Conservation (phyloP, 1,140 invertebrate genomes). For the Liolophura sinensis region DNA sequence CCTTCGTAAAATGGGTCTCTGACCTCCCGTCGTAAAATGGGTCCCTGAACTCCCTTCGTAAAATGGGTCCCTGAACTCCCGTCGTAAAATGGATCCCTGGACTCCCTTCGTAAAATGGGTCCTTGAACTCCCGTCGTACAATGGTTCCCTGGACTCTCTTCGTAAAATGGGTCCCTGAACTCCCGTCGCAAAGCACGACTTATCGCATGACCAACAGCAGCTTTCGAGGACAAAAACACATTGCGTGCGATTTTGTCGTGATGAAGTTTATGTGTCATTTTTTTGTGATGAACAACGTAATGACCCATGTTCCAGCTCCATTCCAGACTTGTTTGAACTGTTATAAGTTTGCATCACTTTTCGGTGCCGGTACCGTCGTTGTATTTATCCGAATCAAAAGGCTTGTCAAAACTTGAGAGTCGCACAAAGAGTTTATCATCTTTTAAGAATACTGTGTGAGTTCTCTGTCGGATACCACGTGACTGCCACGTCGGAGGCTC, state of each 20-base stretch:
- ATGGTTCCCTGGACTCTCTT: too few relatives aligned
- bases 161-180: too few relatives aligned
- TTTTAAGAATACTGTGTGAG: slow-evolving; percentile 25
- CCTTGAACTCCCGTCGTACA: too few relatives aligned
- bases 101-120: too few relatives aligned
- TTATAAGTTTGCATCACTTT: slow-evolving; percentile 61
- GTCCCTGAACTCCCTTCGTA: too few relatives aligned
- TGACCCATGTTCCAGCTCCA: not conserved
- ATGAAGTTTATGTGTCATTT: not conserved
- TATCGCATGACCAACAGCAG: too few relatives aligned
- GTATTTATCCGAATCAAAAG: slow-evolving; percentile 36
- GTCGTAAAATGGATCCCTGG: too few relatives aligned
- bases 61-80: too few relatives aligned
- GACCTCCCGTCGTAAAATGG: too few relatives aligned
- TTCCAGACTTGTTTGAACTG: slow-evolving; percentile 59
- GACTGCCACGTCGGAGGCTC: slow-evolving; percentile 31
- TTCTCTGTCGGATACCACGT: slow-evolving; percentile 31
- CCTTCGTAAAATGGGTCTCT: too few relatives aligned
- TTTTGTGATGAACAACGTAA: not conserved
- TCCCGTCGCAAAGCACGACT: too few relatives aligned
- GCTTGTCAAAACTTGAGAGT: slow-evolving; percentile 16
- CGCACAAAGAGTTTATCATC: slow-evolving; percentile 29
- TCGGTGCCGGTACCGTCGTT: slow-evolving; percentile 23
- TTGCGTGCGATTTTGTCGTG: slow-evolving; percentile 2
- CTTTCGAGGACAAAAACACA: too few relatives aligned